A percentile compares a stretch with the other conserved stretches of the same genome.
Conservation (phyloP, 2,113 vertebrate species). For the Chionodraco myersi region DNA sequence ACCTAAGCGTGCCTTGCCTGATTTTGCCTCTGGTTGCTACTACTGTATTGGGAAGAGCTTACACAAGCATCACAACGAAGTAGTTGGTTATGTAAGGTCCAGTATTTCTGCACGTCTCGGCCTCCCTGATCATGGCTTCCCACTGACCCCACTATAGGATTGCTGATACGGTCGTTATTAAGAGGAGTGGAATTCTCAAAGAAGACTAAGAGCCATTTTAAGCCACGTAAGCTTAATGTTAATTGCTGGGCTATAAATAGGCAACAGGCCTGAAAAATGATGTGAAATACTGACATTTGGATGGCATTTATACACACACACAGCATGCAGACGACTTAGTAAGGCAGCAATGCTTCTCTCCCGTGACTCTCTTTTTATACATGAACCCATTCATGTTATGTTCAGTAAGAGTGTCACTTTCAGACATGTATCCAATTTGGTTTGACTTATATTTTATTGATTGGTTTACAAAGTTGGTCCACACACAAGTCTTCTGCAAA, state of each 20-base stretch:
- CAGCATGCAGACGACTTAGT: neutral
- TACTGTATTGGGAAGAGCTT: slow-evolving; percentile 57
- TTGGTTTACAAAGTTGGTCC: slow-evolving; percentile 17
- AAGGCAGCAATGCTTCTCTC: neutral
- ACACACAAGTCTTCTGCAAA: neutral
- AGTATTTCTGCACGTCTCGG: slow-evolving; percentile 58
- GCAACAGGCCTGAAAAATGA: neutral
- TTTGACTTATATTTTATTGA: neutral
- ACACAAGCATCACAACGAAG: slow-evolving; percentile 69
- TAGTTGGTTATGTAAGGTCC: slow-evolving; percentile 73
- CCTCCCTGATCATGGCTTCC: slow-evolving; percentile 50
- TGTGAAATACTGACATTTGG: slow-evolving; percentile 8
- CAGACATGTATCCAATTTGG: neutral
- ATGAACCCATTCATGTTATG: neutral
- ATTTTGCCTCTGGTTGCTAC: slow-evolving; percentile 13
- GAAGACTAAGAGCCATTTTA: slow-evolving; percentile 12
- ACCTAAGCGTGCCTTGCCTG: neutral
- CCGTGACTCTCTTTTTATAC: neutral
- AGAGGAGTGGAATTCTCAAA: slow-evolving; percentile 18
- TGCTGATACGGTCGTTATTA: slow-evolving; percentile 60
- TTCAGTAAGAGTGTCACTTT: neutral
- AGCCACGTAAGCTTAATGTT: neutral
- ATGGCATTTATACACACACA: neutral
- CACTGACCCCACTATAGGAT: slow-evolving; percentile 43
- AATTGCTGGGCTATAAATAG: neutral